These are phyloP conservation scores for Pristionchus fissidentatus DNA, from an alignment of 2,888 invertebrate genomes.

Conservation along the genomic window DNA sequence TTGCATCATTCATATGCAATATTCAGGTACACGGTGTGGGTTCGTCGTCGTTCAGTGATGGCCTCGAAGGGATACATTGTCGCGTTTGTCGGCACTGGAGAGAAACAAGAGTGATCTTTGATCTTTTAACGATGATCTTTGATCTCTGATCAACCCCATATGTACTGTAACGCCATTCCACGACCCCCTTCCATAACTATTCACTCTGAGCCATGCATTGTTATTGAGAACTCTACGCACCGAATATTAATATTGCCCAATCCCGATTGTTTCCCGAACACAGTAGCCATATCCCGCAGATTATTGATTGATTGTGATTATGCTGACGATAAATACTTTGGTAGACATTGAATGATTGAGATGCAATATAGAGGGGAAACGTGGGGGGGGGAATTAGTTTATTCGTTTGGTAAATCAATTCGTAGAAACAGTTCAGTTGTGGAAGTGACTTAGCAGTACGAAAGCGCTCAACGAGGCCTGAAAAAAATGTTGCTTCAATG, in stretches of 20 bases:
- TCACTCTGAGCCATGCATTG: background rate
- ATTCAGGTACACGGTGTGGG: conserved; percentile 73
- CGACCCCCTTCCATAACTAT: background rate
- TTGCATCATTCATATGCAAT: no score
- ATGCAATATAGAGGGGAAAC: background rate
- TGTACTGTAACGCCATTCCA: background rate
- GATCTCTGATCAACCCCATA: background rate
- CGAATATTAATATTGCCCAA: background rate
- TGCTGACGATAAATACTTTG: background rate
- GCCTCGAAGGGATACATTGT: conserved; percentile 74
- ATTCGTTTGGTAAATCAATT: background rate
- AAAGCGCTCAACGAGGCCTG: background rate
- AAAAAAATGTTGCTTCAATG: background rate
- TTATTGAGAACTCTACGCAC: no score
- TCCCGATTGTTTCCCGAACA: background rate
- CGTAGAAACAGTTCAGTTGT: background rate
- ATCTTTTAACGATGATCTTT: background rate
- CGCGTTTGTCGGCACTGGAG: conserved; percentile 53
- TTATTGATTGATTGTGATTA: conserved; percentile 5
- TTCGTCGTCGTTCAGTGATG: conserved; percentile 73
- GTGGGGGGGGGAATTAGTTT: background rate
- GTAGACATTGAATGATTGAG: no score
- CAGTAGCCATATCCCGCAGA: conserved; percentile 25
- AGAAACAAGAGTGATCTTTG: conserved; percentile 9
- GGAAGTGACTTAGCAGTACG: background rate